Evolutionary conservation across 1,140 invertebrate genomes (phyloP).

Genomic region (Drosophila rhopaloa): DNA sequence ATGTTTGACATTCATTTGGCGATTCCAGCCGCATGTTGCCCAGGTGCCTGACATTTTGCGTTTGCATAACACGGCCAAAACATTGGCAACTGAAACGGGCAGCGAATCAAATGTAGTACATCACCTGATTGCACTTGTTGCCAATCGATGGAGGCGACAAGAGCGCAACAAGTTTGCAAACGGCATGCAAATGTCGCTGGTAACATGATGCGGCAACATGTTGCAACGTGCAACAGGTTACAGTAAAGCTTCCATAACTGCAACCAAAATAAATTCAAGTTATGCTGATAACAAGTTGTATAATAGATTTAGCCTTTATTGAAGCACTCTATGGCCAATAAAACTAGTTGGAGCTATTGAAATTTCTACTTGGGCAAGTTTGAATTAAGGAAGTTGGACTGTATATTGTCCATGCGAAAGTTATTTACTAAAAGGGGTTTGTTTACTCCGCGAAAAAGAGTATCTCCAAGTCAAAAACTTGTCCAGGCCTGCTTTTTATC

Average conservation of each 20-base stretch:
- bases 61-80: slow-evolving; percentile 67
- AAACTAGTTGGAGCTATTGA: too few relatives aligned
- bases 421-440: slow-evolving; percentile 1
- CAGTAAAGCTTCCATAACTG: background rate
- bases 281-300: too few relatives aligned
- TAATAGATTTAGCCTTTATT: too few relatives aligned
- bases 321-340: too few relatives aligned
- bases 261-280: too few relatives aligned
- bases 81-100: slow-evolving; percentile 42
- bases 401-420: slow-evolving; percentile 1
- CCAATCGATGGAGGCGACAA: slow-evolving; percentile 51
- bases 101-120: slow-evolving; percentile 73
- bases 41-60: slow-evolving; percentile 78
- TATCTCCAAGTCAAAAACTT: slow-evolving; percentile 6
- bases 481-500: slow-evolving; percentile 12
- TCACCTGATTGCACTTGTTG: slow-evolving; percentile 75
- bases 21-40: slow-evolving; percentile 69
- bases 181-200: slow-evolving; percentile 68
- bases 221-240: slow-evolving; percentile 50
- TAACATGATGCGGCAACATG: slow-evolving; percentile 61
- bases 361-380: too few relatives aligned
- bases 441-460: slow-evolving; percentile 2
- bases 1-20: slow-evolving; percentile 78
- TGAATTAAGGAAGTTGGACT: background rate
- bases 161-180: slow-evolving; percentile 32